These are phyloP conservation scores for Apotomis betuletana DNA, from an alignment of 2,888 invertebrate genomes.

Conservation along the genomic window DNA sequence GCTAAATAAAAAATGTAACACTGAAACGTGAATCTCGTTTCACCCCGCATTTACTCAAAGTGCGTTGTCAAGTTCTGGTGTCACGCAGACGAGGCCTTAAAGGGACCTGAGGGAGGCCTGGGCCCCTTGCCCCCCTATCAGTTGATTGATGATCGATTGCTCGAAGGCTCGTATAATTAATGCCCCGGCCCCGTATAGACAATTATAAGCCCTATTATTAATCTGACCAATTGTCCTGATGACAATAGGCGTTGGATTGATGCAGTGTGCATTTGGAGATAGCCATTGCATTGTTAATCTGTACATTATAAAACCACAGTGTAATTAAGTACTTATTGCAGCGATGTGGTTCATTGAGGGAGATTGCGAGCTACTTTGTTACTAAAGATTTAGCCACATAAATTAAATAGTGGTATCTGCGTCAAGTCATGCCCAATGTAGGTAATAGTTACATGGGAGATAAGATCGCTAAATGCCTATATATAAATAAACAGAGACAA, in stretches of 20 bases:
- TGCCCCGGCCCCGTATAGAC: constrained; percentile 59
- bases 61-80: constrained; percentile 15
- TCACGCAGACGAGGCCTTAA: constrained; percentile 43
- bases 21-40: background rate
- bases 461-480: no score
- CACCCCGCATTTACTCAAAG: background rate
- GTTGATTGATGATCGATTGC: constrained; percentile 71
- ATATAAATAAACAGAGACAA: no score
- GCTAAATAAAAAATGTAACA: background rate
- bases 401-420: no score
- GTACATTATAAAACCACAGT: background rate
- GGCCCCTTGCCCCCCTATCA: constrained; percentile 30
- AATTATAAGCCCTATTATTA: constrained; percentile 56
- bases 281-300: background rate
- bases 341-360: background rate
- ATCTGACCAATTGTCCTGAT: constrained; percentile 42
- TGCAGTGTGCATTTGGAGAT: background rate
- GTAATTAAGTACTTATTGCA: background rate
- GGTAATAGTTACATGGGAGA: no score
- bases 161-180: constrained; percentile 68
- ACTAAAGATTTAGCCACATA: no score
- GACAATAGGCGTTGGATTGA: constrained; percentile 14
- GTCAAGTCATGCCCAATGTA: no score
- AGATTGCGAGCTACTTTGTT: no score
- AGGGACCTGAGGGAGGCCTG: constrained; percentile 42